A percentile compares a stretch with the other conserved stretches of the same genome.
These are phyloP conservation scores for Laticauda colubrina DNA, from an alignment of 2,113 vertebrate species.

Conservation along the genomic window DNA sequence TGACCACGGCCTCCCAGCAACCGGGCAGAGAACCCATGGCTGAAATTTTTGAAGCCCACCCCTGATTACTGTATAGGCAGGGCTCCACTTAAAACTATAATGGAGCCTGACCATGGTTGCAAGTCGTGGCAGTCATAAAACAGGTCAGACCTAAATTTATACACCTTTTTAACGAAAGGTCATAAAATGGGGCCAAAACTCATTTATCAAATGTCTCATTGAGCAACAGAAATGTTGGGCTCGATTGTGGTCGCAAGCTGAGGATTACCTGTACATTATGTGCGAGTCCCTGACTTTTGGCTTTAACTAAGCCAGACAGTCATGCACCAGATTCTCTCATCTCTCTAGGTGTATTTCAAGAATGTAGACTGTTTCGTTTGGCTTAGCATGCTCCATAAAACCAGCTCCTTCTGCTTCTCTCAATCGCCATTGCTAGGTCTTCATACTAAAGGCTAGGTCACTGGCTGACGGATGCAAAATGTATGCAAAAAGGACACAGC, in stretches of 20 bases:
- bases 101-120: background rate
- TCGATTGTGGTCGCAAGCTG: background rate
- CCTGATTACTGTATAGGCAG: background rate
- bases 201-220: background rate
- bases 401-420: background rate
- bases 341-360: background rate
- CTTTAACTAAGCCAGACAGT: background rate
- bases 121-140: background rate
- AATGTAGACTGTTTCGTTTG: background rate
- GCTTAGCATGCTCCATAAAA: background rate
- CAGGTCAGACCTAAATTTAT: no score
- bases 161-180: background rate
- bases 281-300: background rate
- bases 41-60: no score
- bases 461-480: no score
- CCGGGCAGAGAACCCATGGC: no score
- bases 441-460: background rate
- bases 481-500: no score
- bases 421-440: background rate
- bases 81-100: background rate
- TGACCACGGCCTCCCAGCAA: no score
- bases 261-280: background rate
- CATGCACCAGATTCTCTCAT: background rate
- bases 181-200: no score
- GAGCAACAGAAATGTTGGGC: background rate